Evolutionary conservation across 2,888 invertebrate genomes (phyloP).

Genomic region (Apamea crenata): DNA sequence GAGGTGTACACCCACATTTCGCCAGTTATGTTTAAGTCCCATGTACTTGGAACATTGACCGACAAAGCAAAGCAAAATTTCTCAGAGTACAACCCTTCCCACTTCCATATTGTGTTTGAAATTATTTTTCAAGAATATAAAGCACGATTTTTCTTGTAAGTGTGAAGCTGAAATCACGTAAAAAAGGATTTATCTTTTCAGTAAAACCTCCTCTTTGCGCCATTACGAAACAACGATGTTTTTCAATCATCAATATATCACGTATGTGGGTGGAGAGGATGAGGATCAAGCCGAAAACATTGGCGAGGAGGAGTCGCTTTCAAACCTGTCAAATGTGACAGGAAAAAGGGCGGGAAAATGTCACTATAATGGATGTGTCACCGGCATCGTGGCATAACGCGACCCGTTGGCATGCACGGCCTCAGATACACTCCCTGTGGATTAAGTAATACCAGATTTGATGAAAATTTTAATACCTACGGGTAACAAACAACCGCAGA

Average conservation of each 20-base stretch:
- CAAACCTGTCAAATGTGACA: conserved; percentile 89
- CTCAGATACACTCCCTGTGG: conserved; percentile 81
- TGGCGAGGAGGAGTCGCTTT: conserved; percentile 87
- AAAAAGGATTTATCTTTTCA: conserved; percentile 57
- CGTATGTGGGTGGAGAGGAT: conserved; percentile 73
- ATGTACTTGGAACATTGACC: neutral
- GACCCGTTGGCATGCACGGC: conserved; percentile 83
- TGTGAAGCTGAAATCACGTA: conserved; percentile 62
- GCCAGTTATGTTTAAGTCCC: neutral
- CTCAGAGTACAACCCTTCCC: neutral
- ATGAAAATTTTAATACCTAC: conserved; percentile 76
- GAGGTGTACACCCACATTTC: neutral
- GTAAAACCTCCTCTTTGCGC: conserved; percentile 55
- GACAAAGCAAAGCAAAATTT: neutral
- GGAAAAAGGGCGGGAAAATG: conserved; percentile 89
- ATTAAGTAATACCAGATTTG: conserved; percentile 81
- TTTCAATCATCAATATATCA: conserved; percentile 73
- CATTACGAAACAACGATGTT: conserved; percentile 62
- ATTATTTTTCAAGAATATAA: conserved; percentile 5
- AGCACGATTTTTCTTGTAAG: conserved; percentile 4
- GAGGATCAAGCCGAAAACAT: conserved; percentile 83
- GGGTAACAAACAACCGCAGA: conserved; percentile 64
- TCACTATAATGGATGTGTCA: conserved; percentile 90
- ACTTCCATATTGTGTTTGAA: neutral
- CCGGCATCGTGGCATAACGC: conserved; percentile 84